phyloP scores from a whole-genome alignment of 2,113 vertebrate genomes.

The Dissostichus mawsoni region DNA sequence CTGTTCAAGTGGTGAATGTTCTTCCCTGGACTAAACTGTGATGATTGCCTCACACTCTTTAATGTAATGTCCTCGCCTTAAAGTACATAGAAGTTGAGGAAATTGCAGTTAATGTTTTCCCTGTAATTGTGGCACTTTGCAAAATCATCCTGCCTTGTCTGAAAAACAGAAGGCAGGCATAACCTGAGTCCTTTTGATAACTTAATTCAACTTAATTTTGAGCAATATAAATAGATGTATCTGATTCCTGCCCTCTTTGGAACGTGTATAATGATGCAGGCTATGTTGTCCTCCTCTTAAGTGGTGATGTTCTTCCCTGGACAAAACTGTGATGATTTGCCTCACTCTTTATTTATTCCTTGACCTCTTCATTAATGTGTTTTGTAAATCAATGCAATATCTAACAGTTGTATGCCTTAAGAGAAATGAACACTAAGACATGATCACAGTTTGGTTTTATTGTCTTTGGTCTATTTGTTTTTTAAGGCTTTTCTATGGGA shows the following conservation, averaged over 20 bases:
- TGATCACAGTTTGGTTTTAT: not conserved
- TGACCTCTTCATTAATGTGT: not conserved
- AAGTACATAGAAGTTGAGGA: too few species aligned
- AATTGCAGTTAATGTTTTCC: too few species aligned
- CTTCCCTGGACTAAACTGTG: not conserved
- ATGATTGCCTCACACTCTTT: not conserved
- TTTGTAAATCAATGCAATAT: constrained; percentile 9
- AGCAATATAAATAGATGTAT: not conserved
- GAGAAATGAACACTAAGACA: not conserved
- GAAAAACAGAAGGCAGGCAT: too few species aligned
- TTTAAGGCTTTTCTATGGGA: not conserved
- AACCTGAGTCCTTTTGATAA: not conserved
- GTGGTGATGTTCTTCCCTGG: not conserved
- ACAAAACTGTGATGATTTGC: constrained; percentile 30
- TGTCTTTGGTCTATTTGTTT: not conserved
- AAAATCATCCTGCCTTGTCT: too few species aligned
- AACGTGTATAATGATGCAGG: not conserved
- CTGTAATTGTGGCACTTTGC: too few species aligned
- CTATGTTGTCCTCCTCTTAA: not conserved
- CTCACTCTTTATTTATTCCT: constrained; percentile 32
- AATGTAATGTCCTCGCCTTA: too few species aligned
- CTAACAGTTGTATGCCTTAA: not conserved
- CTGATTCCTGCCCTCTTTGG: too few species aligned
- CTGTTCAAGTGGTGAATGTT: not conserved
- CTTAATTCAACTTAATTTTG: constrained; percentile 38